These are phyloP conservation scores for Caradrina kadenii DNA, from an alignment of 2,888 invertebrate genomes.

Conservation along the genomic window DNA sequence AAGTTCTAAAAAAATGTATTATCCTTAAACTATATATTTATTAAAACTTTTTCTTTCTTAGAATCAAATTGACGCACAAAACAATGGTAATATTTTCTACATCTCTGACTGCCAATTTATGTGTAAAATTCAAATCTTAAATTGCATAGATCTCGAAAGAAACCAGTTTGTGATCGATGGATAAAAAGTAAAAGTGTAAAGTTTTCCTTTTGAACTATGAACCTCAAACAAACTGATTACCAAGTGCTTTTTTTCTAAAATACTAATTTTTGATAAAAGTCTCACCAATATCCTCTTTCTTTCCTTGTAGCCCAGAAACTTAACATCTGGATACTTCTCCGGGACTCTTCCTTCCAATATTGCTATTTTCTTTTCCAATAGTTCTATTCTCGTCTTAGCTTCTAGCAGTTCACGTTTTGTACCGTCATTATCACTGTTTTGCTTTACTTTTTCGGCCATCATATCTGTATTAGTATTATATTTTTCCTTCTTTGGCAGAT, in stretches of 20 bases:
- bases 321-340: conserved; percentile 97
- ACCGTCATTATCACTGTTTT: conserved; percentile 71
- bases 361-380: conserved; percentile 93
- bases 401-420: conserved; percentile 90
- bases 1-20: no score
- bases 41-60: no score
- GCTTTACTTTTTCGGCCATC: conserved; percentile 71
- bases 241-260: neutral
- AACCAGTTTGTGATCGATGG: no score
- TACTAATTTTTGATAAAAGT: conserved; percentile 25
- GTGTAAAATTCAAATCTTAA: no score
- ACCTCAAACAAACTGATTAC: no score
- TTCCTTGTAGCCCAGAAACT: conserved; percentile 97
- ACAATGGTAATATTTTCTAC: no score
- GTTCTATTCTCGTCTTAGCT: conserved; percentile 91
- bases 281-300: conserved; percentile 97
- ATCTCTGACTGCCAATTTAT: no score
- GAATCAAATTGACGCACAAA: no score
- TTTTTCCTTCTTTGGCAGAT: conserved; percentile 72
- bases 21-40: no score
- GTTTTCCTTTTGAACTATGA: no score
- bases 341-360: conserved; percentile 93
- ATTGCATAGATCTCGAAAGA: no score
- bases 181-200: no score
- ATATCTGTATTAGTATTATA: conserved; percentile 64